These are phyloP conservation scores for Brachyhypopomus occidentalis DNA, from an alignment of 2,113 vertebrate species.

Conservation along the genomic window DNA sequence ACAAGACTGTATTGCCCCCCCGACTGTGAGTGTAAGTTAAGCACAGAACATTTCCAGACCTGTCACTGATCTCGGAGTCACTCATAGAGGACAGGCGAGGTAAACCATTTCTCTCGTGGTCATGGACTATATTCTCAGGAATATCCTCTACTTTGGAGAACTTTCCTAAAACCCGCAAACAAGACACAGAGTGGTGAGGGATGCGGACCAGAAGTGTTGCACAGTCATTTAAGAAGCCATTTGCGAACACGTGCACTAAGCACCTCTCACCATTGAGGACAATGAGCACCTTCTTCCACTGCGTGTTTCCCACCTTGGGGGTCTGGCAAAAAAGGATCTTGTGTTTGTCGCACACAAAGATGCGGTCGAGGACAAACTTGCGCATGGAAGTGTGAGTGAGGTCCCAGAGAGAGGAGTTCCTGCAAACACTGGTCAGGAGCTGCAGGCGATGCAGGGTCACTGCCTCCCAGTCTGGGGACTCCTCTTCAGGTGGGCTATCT, in stretches of 20 bases:
- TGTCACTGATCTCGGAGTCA: conserved; percentile 81
- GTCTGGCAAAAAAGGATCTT: conserved; percentile 98
- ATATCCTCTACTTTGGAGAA: conserved; percentile 91
- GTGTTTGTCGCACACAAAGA: conserved; percentile 97
- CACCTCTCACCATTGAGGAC: conserved; percentile 87
- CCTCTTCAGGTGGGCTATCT: conserved; percentile 56
- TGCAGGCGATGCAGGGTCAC: conserved; percentile 79
- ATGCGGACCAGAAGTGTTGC: background rate
- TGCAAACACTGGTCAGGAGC: conserved; percentile 82
- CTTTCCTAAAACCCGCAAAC: conserved; percentile 72
- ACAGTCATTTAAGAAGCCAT: background rate
- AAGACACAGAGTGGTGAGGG: background rate
- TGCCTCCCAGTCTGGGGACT: conserved; percentile 69
- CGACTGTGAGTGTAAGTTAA: background rate
- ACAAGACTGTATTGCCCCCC: background rate
- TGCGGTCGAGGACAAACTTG: conserved; percentile 95
- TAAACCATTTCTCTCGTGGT: conserved; percentile 94
- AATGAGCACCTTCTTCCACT: conserved; percentile 99
- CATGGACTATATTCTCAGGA: conserved; percentile 91
- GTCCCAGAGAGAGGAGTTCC: conserved; percentile 82
- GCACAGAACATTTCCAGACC: conserved; percentile 65
- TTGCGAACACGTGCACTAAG: background rate
- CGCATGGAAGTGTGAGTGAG: conserved; percentile 85
- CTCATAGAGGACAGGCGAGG: conserved; percentile 90
- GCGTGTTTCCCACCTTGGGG: conserved; percentile 98